Evolutionary conservation across 2,797 vertebrate species (phyloP).

Genomic region (Avahi laniger): DNA sequence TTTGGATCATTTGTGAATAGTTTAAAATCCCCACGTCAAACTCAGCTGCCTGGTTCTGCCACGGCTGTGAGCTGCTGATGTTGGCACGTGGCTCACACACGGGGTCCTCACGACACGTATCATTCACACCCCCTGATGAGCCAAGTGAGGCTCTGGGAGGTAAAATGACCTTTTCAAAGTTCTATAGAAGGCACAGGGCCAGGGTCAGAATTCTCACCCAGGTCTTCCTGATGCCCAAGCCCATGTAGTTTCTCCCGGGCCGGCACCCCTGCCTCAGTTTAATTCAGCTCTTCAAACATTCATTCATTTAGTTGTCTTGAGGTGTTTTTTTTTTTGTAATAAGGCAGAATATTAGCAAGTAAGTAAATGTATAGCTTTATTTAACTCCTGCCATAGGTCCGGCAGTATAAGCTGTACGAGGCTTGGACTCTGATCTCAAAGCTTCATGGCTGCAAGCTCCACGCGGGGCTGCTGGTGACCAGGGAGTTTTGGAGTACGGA

Average conservation of each 20-base stretch:
- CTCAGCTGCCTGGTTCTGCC: neutral
- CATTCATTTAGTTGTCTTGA: neutral
- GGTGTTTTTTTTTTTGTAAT: neutral
- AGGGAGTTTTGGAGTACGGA: neutral
- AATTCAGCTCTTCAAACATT: neutral
- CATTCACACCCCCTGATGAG: neutral
- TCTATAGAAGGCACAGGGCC: neutral
- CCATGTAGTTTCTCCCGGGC: neutral
- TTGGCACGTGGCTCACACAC: accelerated
- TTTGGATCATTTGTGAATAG: neutral
- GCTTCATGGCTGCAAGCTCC: neutral
- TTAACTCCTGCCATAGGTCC: neutral
- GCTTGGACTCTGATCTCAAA: neutral
- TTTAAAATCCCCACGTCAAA: neutral
- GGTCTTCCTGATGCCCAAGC: neutral
- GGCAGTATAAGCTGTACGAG: neutral
- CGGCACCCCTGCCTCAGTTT: neutral
- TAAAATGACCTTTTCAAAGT: neutral
- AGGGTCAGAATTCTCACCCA: neutral
- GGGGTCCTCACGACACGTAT: accelerated
- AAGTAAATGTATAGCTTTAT: neutral
- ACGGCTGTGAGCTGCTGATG: neutral
- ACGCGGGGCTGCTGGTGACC: neutral
- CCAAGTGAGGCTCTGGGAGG: neutral
- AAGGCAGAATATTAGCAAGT: neutral